A percentile compares a stretch with the other conserved stretches of the same genome.
phyloP scores from a whole-genome alignment of 2,797 vertebrate species.

The Xenentodon cancila region DNA sequence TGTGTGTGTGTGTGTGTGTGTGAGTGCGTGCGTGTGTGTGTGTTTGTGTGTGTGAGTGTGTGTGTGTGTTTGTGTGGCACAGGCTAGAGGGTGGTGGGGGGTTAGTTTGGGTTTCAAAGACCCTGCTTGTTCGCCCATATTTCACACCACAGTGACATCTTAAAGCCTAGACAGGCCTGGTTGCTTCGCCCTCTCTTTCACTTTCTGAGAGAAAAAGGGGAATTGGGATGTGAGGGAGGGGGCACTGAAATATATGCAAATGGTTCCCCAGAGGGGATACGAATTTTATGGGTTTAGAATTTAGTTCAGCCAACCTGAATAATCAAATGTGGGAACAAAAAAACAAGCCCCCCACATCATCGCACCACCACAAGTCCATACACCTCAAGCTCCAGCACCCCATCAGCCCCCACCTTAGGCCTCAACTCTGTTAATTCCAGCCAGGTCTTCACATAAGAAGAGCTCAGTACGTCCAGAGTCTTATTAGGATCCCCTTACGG shows the following conservation, averaged over 20 bases:
- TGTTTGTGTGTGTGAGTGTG: slow-evolving; percentile 18
- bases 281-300: slow-evolving; percentile 90
- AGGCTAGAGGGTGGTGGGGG: slow-evolving; percentile 54
- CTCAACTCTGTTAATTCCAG: slow-evolving; percentile 76
- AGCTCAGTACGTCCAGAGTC: slow-evolving; percentile 84
- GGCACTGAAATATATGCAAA: slow-evolving; percentile 87
- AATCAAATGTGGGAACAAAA: slow-evolving; percentile 92
- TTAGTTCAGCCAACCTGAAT: slow-evolving; percentile 93
- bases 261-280: slow-evolving; percentile 85
- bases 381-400: slow-evolving; percentile 68
- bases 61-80: slow-evolving; percentile 58
- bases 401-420: slow-evolving; percentile 62
- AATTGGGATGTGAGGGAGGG: slow-evolving; percentile 73
- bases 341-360: slow-evolving; percentile 65
- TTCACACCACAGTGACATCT: slow-evolving; percentile 87
- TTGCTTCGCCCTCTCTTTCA: slow-evolving; percentile 83
- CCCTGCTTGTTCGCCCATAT: slow-evolving; percentile 84
- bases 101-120: slow-evolving; percentile 82
- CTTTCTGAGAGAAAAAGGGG: slow-evolving; percentile 81
- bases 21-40: slow-evolving; percentile 1
- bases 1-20: slow-evolving; percentile 56
- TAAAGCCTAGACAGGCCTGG: slow-evolving; percentile 84
- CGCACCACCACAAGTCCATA: slow-evolving; percentile 61
- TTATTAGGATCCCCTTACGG: slow-evolving; percentile 91
- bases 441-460: slow-evolving; percentile 78